Evolutionary conservation across 2,888 invertebrate species (phyloP).

Genomic region (Lampropteryx suffumata): DNA sequence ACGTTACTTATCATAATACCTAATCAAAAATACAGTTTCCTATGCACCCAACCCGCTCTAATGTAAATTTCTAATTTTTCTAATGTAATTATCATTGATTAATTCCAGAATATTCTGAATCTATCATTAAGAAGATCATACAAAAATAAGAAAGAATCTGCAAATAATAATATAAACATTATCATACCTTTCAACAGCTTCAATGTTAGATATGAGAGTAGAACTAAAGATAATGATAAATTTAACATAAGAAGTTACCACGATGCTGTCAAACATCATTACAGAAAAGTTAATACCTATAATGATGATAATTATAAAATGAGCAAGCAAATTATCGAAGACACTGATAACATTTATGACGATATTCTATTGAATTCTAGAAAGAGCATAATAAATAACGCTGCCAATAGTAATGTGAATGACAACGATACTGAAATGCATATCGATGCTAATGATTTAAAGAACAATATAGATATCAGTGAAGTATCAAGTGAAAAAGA

Average conservation of each 20-base stretch:
- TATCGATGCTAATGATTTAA: neutral
- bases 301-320: neutral
- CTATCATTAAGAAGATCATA: constrained; percentile 2
- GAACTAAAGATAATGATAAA: neutral
- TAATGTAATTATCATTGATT: neutral
- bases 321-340: neutral
- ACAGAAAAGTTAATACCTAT: neutral
- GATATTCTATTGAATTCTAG: neutral
- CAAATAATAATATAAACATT: constrained; percentile 8
- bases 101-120: constrained; percentile 11
- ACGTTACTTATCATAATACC: too few species aligned
- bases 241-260: neutral
- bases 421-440: neutral
- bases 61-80: too few species aligned
- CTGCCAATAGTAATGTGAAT: neutral
- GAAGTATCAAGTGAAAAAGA: neutral
- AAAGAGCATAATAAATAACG: neutral
- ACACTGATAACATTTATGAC: neutral
- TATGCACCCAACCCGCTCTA: too few species aligned
- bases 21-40: too few species aligned
- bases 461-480: neutral
- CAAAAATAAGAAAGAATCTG: neutral
- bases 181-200: constrained; percentile 5
- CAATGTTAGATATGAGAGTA: neutral
- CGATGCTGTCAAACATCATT: neutral